Conservation (phyloP, 2,797 vertebrate genomes). For the Melanotaenia nigrans region DNA sequence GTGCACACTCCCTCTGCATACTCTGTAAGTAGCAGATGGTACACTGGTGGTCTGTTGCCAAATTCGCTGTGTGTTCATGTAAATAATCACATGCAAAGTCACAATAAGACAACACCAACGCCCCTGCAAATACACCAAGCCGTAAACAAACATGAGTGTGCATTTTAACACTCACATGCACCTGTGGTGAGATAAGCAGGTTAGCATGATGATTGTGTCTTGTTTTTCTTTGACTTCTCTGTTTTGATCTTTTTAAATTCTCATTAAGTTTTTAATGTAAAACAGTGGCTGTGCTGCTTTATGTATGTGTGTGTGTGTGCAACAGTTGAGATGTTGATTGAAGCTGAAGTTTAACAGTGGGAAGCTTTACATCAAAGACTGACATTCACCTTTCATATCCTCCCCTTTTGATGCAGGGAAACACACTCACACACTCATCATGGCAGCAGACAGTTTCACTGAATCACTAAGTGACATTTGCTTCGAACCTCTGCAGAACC, state of each 20-base stretch:
- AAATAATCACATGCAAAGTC: constrained; percentile 66
- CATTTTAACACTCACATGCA: constrained; percentile 7
- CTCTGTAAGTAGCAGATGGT: constrained; percentile 74
- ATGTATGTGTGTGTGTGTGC: constrained; percentile 24
- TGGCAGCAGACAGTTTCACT: constrained; percentile 53
- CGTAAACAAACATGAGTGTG: constrained; percentile 39
- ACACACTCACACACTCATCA: constrained; percentile 38
- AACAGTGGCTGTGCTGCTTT: constrained; percentile 34
- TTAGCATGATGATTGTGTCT: constrained; percentile 25
- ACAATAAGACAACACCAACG: constrained; percentile 59
- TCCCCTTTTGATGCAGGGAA: constrained; percentile 67
- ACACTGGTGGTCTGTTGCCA: constrained; percentile 65
- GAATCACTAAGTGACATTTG: constrained; percentile 70
- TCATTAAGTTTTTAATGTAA: constrained; percentile 53
- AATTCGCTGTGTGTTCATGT: constrained; percentile 73
- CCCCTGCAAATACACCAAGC: constrained; percentile 33
- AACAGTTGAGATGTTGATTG: constrained; percentile 70
- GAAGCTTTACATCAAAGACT: constrained; percentile 78
- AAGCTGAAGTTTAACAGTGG: constrained; percentile 78
- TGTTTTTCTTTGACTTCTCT: constrained; percentile 16
- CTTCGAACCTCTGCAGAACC: constrained; percentile 47
- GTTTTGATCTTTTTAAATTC: constrained; percentile 26
- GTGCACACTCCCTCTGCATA: constrained; percentile 32
- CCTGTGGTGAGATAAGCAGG: constrained; percentile 38
- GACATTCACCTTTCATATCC: constrained; percentile 78